These are phyloP conservation scores for Cervus canadensis DNA, from an alignment of 2,113 vertebrate genomes.

Conservation along the genomic window DNA sequence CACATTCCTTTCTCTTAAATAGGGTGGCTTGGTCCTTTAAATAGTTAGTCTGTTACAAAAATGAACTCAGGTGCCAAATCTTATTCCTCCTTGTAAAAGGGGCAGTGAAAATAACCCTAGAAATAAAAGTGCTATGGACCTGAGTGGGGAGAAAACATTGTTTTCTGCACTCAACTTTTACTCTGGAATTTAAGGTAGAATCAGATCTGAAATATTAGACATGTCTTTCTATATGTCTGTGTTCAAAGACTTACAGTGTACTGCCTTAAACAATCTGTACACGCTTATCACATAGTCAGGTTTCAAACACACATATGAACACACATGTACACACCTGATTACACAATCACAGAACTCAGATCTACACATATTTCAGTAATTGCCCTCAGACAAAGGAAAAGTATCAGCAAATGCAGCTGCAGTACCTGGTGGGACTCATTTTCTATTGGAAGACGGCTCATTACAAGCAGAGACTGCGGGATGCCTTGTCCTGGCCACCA, in stretches of 20 bases:
- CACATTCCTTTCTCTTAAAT: neutral
- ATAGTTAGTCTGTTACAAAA: neutral
- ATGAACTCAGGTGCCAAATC: neutral
- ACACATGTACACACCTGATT: neutral
- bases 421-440: neutral
- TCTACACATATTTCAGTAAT: neutral
- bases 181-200: neutral
- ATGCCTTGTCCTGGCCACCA: neutral
- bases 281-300: too few relatives aligned
- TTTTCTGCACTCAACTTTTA: constrained; percentile 9
- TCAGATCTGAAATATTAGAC: neutral
- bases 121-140: neutral
- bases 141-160: neutral
- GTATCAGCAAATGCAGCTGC: neutral
- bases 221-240: neutral
- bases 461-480: accelerated
- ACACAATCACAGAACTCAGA: neutral
- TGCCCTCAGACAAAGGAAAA: neutral
- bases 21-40: neutral
- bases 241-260: neutral
- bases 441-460: neutral
- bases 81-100: neutral
- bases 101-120: neutral
- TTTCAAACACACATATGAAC: neutral
- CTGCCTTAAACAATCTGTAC: neutral